phyloP scores from a whole-genome alignment of 2,113 vertebrate genomes.

The Chinchilla lanigera region DNA sequence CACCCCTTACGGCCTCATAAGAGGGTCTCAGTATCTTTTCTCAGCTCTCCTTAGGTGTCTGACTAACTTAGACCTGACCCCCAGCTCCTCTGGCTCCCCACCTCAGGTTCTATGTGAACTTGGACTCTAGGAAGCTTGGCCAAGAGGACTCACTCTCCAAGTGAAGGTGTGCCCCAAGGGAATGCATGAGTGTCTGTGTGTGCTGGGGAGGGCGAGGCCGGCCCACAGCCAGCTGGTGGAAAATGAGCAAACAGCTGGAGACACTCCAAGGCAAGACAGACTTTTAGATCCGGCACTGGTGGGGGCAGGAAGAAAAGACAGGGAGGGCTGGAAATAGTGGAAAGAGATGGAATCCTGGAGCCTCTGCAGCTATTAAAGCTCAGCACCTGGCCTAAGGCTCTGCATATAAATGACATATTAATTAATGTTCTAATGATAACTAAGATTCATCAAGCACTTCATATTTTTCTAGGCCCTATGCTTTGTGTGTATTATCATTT shows the following conservation, averaged over 20 bases:
- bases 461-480: neutral
- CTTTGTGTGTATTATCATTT: neutral
- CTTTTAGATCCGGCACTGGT: slow-evolving; percentile 65
- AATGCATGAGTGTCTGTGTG: neutral
- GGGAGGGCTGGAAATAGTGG: slow-evolving; percentile 14
- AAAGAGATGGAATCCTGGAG: slow-evolving; percentile 44
- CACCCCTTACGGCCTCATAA: neutral
- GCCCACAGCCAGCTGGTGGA: neutral
- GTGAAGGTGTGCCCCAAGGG: neutral
- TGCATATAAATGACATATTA: slow-evolving; percentile 42
- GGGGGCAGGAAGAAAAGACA: slow-evolving; percentile 53
- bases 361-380: slow-evolving; percentile 35
- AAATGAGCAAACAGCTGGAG: slow-evolving; percentile 71
- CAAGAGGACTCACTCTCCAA: neutral
- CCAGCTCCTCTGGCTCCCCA: neutral
- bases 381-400: slow-evolving; percentile 28
- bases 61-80: neutral
- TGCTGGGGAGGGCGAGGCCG: neutral
- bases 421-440: slow-evolving; percentile 66
- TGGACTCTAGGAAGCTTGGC: neutral
- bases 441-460: slow-evolving; percentile 25
- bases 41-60: neutral
- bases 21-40: neutral
- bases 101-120: neutral
- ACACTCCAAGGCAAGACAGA: slow-evolving; percentile 64